Evolutionary conservation across 2,888 invertebrate species (phyloP), one percentile per base, ranked within the genome.

Genomic region (Apodemia duryi): DNA sequence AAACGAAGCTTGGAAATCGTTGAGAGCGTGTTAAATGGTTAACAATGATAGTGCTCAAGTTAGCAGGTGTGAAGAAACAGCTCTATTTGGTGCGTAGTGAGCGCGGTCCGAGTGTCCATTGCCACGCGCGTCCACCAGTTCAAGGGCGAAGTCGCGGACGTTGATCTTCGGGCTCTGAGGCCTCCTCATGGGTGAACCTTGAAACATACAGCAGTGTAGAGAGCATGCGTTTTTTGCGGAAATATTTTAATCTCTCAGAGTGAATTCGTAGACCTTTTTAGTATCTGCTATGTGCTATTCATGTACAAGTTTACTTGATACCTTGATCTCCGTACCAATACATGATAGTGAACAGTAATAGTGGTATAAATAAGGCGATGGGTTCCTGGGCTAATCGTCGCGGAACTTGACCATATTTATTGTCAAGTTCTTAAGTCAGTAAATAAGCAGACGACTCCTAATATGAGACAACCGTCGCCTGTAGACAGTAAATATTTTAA

Each of bases 121-220:
- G 70, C 71, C 75, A 72, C 75, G 75, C 75, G 72, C 75, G 75
- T 73, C 71, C 65, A 68, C 71, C 81, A 79, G 86, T 86, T 86
- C 86, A 86, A 84, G 86, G 86, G 84, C 82, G 75, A 64, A 69
- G 68, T 63, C 71, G 67, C 80, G 86, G 85, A 77, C 84, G 80
- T 82, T 84, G 79, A 77, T 79, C 86, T 61, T 65, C 38, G 61
- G 38, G 38, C 49, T n/a, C 49, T 49, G 49, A 32, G 62, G 43
- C 43, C 41, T 38, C 32, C 49, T 46, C 57, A 35, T 32, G 57
- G 57, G 57, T 57, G 57, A 32, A 57, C 57, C 57, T 32, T 57
- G 32, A 13, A 29, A 32, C 57, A 54, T 54, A 13, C 13, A 9
- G 32, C 29, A 57, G 11, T 32, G 28, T 54, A 54, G 29, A 57